These are phyloP conservation scores for Metridium senile DNA, from an alignment of 92 coral and sea anemone species.

Conservation along the genomic window DNA sequence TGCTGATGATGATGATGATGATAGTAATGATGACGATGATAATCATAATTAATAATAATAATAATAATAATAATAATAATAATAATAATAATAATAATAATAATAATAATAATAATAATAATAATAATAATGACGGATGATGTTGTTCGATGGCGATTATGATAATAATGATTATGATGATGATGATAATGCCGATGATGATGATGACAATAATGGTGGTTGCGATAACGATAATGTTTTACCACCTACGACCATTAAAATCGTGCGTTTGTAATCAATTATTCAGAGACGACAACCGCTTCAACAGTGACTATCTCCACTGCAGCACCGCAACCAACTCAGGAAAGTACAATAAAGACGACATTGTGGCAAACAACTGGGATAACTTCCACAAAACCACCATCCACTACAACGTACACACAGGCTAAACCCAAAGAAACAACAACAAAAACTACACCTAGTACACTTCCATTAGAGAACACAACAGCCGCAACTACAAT, in stretches of 20 bases:
- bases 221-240: too few relatives aligned
- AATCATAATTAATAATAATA: too few relatives aligned
- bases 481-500: not conserved
- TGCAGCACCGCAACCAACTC: not conserved
- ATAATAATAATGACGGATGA: too few relatives aligned
- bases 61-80: too few relatives aligned
- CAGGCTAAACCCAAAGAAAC: not conserved
- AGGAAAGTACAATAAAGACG: not conserved
- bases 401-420: slow-evolving; percentile 6
- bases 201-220: too few relatives aligned
- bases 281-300: not conserved
- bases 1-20: not conserved
- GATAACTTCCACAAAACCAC: not conserved
- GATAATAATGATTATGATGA: too few relatives aligned
- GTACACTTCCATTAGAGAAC: not conserved
- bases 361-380: not conserved
- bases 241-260: too few relatives aligned
- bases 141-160: too few relatives aligned
- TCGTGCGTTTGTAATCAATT: not conserved
- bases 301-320: not conserved
- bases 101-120: too few relatives aligned
- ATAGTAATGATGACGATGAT: too few relatives aligned
- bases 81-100: too few relatives aligned
- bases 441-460: not conserved
- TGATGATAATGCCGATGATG: too few relatives aligned